Conservation (phyloP, 1,140 invertebrate genomes). For the Bicyclus anynana region DNA sequence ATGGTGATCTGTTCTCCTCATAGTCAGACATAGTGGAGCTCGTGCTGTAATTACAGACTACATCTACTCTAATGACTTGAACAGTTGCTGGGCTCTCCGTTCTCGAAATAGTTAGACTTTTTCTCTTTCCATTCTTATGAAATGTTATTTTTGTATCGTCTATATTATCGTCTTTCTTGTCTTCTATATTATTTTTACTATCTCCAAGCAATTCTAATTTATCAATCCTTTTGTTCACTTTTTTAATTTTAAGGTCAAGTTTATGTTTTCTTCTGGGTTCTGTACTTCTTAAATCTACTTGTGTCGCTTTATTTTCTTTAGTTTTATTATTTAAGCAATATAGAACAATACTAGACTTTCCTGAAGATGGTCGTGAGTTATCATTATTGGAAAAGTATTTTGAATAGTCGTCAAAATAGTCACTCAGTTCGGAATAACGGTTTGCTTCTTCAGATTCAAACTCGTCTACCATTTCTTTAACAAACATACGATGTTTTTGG, state of each 20-base stretch:
- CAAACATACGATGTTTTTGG: constrained; percentile 62
- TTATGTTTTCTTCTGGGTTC: constrained; percentile 27
- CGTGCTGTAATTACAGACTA: constrained; percentile 55
- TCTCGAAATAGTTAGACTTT: constrained; percentile 68
- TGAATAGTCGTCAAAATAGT: constrained; percentile 60
- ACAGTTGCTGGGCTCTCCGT: constrained; percentile 67
- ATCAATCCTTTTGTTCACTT: constrained; percentile 21
- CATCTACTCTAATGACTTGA: constrained; percentile 72
- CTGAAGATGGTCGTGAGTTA: constrained; percentile 43
- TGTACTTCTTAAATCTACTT: constrained; percentile 30
- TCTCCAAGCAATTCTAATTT: constrained; percentile 22
- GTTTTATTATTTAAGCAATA: constrained; percentile 21
- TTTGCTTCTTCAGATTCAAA: constrained; percentile 33
- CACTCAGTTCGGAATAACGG: constrained; percentile 42
- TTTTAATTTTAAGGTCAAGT: constrained; percentile 15
- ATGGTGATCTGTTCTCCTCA: constrained; percentile 40
- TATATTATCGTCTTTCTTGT: constrained; percentile 22
- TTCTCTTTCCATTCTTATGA: constrained; percentile 63
- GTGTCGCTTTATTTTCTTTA: constrained; percentile 39
- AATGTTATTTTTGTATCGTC: constrained; percentile 50
- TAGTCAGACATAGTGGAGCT: constrained; percentile 45
- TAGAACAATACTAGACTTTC: constrained; percentile 46
- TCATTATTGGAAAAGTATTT: constrained; percentile 53
- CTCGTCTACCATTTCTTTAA: constrained; percentile 54
- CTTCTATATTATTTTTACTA: constrained; percentile 24